Evolutionary conservation across 2,797 vertebrate species (phyloP), one percentile per base, ranked within the genome.

Genomic region (Clarias platycephalus): DNA sequence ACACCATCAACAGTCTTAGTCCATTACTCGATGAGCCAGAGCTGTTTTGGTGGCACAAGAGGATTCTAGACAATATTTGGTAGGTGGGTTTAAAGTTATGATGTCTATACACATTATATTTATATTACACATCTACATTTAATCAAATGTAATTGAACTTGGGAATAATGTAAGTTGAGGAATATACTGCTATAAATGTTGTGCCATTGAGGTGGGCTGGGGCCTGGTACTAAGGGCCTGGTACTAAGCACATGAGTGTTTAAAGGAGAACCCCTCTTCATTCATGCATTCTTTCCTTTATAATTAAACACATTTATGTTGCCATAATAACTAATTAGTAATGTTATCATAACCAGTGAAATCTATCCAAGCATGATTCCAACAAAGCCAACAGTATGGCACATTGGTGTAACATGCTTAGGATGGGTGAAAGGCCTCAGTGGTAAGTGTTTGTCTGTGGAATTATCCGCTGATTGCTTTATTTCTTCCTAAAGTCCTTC

Each of bases 381-480:
- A 44, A 24, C 49, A 60, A 70, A 70, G 15, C 40, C 40, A 40
- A 15, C n/a, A 26, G 37, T 62, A 34, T 34, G 28, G 37, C 28
- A 53, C 77, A 22, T 44, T 49, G 72, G 72, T 68, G 60, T 86
- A 77, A 37, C 80, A 40, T 64, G 62, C 66, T 87, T 72, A 85
- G 58, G n/a, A 82, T 28, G 28, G 81, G 82, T 63, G 44, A 80
- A 83, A 75, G n/a, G 87, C 92, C 92, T 91, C 40, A 8, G 88
- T 94, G 91, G 93, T 93, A 90, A 90, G 80, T 93, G 92, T 93
- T 93, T 93, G 92, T 93, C 88, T 91, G 89, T 81, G 88, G 91
- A 92, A 93, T 94, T 92, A 93, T 89, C 55, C 57, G 89, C 92
- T 94, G 93, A 94, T 94, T 94, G 91, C 91, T 93, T 92, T 92